These are phyloP conservation scores for Catocala fraxini DNA, from an alignment of 2,888 invertebrate genomes.

Conservation along the genomic window DNA sequence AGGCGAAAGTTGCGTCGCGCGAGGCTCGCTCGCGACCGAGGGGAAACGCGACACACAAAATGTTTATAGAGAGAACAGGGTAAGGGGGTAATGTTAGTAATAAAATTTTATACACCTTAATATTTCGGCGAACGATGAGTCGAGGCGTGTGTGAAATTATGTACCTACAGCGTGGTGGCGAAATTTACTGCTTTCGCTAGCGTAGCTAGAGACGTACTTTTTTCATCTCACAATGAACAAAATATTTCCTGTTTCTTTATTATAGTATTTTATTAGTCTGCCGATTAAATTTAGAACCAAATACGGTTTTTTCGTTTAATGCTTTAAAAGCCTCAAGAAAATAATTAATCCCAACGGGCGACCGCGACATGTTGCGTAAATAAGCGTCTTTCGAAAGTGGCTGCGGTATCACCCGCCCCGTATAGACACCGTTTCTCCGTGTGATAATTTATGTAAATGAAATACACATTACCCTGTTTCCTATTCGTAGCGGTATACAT, in stretches of 20 bases:
- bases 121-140: slow-evolving; percentile 84
- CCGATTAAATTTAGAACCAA: slow-evolving; percentile 44
- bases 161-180: slow-evolving; percentile 66
- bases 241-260: slow-evolving; percentile 35
- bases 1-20: slow-evolving; percentile 62
- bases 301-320: slow-evolving; percentile 49
- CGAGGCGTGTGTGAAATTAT: slow-evolving; percentile 83
- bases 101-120: slow-evolving; percentile 86
- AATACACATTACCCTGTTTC: slow-evolving; percentile 81
- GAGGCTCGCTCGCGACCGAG: slow-evolving; percentile 43
- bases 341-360: slow-evolving; percentile 76
- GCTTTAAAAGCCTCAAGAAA: slow-evolving; percentile 66
- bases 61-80: slow-evolving; percentile 79
- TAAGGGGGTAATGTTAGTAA: slow-evolving; percentile 82
- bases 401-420: slow-evolving; percentile 51
- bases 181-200: slow-evolving; percentile 71
- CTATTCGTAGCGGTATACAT: slow-evolving; percentile 69
- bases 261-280: slow-evolving; percentile 33
- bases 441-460: slow-evolving; percentile 85
- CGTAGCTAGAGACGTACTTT: slow-evolving; percentile 54
- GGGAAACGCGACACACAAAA: slow-evolving; percentile 74
- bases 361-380: slow-evolving; percentile 75
- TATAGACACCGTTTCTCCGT: slow-evolving; percentile 70
- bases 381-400: slow-evolving; percentile 64
- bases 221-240: slow-evolving; percentile 50